Conservation (phyloP, 2,888 invertebrate genomes). For the Stegophylla sp. region DNA sequence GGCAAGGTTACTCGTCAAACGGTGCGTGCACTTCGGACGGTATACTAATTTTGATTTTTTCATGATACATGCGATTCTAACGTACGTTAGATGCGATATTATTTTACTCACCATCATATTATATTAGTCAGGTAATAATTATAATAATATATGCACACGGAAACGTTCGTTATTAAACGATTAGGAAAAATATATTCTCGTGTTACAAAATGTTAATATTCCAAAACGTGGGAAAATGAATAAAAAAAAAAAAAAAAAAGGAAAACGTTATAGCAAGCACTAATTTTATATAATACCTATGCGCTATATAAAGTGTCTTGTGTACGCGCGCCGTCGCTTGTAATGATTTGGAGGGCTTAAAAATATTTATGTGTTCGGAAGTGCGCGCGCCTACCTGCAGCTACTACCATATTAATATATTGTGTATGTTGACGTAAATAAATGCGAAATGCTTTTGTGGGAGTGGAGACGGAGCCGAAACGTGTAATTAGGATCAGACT, state of each 20-base stretch:
- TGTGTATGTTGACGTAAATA: constrained; percentile 42
- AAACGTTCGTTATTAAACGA: constrained; percentile 7
- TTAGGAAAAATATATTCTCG: background rate
- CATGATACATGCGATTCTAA: no score
- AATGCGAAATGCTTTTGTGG: constrained; percentile 32
- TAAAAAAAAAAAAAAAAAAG: no score
- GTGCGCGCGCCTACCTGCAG: background rate
- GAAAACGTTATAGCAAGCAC: background rate
- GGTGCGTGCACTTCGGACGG: no score
- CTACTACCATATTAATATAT: constrained; percentile 21
- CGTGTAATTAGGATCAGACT: constrained; percentile 33
- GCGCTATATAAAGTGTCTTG: background rate
- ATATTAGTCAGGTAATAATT: no score
- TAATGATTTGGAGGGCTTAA: constrained; percentile 14
- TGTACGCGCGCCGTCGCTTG: no score
- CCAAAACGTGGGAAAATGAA: constrained; percentile 23
- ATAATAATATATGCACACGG: background rate
- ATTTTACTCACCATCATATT: no score
- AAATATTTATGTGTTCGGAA: background rate
- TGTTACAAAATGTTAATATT: background rate
- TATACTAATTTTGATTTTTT: no score
- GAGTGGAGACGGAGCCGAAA: background rate
- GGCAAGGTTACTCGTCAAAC: no score
- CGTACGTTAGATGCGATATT: no score
- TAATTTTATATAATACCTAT: constrained; percentile 13